A percentile compares a stretch with the other conserved stretches of the same genome.
phyloP scores from a whole-genome alignment of 2,797 vertebrate species.

The Acestrorhynchus altus region DNA sequence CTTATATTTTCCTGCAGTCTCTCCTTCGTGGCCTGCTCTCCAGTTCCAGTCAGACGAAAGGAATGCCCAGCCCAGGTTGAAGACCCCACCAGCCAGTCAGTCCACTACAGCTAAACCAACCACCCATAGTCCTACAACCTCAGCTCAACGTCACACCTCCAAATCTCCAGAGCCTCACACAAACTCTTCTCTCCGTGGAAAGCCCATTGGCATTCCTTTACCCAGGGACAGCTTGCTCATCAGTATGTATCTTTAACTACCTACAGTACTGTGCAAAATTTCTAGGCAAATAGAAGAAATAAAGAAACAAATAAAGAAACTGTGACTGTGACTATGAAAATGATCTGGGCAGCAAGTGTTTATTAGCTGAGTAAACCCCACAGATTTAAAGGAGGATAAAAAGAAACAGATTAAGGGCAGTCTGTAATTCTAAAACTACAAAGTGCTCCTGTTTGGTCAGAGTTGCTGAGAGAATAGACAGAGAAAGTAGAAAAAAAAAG shows the following conservation, averaged over 20 bases:
- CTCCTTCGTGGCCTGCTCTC: slow-evolving; percentile 21
- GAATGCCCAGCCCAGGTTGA: neutral
- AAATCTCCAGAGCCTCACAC: slow-evolving; percentile 50
- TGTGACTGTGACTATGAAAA: too few relatives aligned
- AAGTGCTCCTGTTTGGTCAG: too few relatives aligned
- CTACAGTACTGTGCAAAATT: too few relatives aligned
- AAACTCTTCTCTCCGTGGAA: slow-evolving; percentile 34
- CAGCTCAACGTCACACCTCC: slow-evolving; percentile 12
- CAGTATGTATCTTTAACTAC: slow-evolving; percentile 73
- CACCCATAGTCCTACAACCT: slow-evolving; percentile 2
- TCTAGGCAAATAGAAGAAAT: too few relatives aligned
- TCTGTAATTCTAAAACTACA: too few relatives aligned
- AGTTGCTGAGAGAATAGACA: too few relatives aligned
- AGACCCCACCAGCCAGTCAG: slow-evolving; percentile 13
- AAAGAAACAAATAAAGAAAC: too few relatives aligned
- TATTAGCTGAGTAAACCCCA: too few relatives aligned
- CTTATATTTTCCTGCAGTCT: neutral
- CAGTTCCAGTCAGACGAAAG: slow-evolving; percentile 29
- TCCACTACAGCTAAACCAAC: slow-evolving; percentile 29
- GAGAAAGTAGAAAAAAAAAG: too few relatives aligned
- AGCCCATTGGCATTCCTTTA: slow-evolving; percentile 67
- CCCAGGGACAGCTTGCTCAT: slow-evolving; percentile 78
- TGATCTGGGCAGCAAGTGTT: too few relatives aligned
- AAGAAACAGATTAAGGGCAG: too few relatives aligned
- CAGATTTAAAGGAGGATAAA: too few relatives aligned